Evolutionary conservation across 2,113 vertebrate genomes (phyloP).

Genomic region (Apodemus sylvaticus): DNA sequence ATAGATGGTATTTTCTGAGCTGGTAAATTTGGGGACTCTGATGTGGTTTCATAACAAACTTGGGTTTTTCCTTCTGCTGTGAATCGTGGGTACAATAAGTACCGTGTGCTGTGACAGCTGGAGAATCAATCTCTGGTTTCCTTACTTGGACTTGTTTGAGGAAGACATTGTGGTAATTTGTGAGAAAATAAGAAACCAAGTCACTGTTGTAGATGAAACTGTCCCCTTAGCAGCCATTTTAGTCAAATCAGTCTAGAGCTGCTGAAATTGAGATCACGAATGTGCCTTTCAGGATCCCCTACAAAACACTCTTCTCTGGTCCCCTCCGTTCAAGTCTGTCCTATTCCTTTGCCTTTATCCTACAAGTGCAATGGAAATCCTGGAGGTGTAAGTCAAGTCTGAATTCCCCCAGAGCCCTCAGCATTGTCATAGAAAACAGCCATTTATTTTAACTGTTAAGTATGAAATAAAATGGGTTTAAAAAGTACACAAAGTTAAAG

Average conservation of each 20-base stretch:
- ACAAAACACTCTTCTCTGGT: not conserved
- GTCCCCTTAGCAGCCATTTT: not conserved
- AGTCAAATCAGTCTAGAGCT: not conserved
- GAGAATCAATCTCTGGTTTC: not conserved
- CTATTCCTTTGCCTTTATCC: not conserved
- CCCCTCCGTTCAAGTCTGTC: not conserved
- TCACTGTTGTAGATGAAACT: not conserved
- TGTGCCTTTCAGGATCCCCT: not conserved
- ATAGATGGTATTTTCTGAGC: constrained; percentile 5
- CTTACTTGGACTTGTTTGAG: constrained; percentile 36
- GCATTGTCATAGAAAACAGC: not conserved
- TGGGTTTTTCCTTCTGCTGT: not conserved
- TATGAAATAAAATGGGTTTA: constrained; percentile 31
- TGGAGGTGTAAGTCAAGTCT: not conserved
- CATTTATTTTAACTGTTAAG: constrained; percentile 33
- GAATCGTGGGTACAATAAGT: not conserved
- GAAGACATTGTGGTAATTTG: not conserved
- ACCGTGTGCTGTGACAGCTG: not conserved
- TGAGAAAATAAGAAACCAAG: not conserved
- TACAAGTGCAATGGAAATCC: not conserved
- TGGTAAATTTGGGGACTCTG: not conserved
- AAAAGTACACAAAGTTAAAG: constrained; percentile 27
- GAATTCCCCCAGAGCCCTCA: constrained; percentile 32
- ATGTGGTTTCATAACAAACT: constrained; percentile 30
- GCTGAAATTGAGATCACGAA: constrained; percentile 23